Percentiles rank a stretch among this genome's conserved stretches.
Conservation (phyloP, 2,113 vertebrate genomes). For the Neoarius graeffei region DNA sequence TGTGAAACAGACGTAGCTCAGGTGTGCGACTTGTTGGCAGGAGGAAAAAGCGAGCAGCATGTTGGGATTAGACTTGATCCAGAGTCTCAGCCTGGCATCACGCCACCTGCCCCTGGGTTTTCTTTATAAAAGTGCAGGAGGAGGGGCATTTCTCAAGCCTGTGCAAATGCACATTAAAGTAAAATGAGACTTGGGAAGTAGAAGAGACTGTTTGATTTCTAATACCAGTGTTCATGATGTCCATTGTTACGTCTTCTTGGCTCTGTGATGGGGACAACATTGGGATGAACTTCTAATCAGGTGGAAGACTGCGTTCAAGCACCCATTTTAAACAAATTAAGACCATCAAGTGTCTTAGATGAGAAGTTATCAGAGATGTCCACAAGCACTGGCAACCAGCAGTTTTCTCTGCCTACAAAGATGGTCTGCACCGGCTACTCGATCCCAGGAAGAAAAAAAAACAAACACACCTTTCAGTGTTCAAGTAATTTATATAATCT, state of each 20-base stretch:
- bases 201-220: constrained; percentile 11
- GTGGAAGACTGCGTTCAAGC: not conserved
- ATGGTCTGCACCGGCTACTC: no score
- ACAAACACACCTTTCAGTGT: no score
- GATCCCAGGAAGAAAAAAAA: no score
- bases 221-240: not conserved
- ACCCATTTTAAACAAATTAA: not conserved
- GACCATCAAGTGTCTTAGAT: not conserved
- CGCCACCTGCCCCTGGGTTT: constrained; percentile 51
- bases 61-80: constrained; percentile 50
- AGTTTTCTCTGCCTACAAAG: no score
- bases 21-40: constrained; percentile 1
- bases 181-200: constrained; percentile 3
- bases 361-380: no score
- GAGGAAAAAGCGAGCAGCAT: constrained; percentile 38
- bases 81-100: constrained; percentile 53
- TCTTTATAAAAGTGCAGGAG: constrained; percentile 28
- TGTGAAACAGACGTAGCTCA: constrained; percentile 10
- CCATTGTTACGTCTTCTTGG: not conserved
- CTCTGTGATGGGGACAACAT: not conserved
- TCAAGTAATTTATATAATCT: no score
- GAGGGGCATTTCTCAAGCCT: constrained; percentile 27
- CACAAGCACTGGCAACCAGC: no score
- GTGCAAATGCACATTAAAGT: constrained; percentile 12
- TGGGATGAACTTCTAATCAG: not conserved